Base-by-base conservation (phyloP, 2,113 vertebrate species). In the Lucifuga dentata region DNA sequence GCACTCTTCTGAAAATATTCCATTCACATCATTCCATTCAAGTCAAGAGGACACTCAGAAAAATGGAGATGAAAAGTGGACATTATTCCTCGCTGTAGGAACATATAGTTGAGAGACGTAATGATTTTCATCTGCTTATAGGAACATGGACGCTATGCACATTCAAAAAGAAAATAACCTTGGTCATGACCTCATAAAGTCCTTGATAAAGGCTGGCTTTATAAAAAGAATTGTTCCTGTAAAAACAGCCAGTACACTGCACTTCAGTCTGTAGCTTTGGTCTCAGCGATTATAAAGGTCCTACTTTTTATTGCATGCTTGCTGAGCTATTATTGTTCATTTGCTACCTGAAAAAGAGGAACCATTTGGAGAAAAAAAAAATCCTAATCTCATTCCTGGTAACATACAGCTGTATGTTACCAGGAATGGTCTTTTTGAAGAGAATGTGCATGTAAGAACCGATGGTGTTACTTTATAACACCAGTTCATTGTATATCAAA, bases 111-210 rank as follows among this genome's bases (percentile, higher is more conserved):
- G 12, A 41, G 8, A 49, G 26, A 35, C 8, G 40, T 24, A 48
- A 48, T 48, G 5, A 49, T 13, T 33, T 44, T 38, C 5, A 19
- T 29, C 3, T 1, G 9, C 11, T 35, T 41, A 16, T 13, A 13
- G 8, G 12, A 16, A 35, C 29, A 29, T 32, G 3, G 2, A 16
- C 19, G 45, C 29, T 21, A 24, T 52, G 11, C 5, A 57, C 13
- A 26, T 36, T 68, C 36, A 38, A n/a, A 40, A 24, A 46, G 19
- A 36, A 17, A 58, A 68, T 68, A 72, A 64, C 38, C 38, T 55
- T 8, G 6, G 38, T 24, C 29, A 15, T 44, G 15, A 55, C 19
- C 11, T 49, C 17, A 45, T 56, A 48, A 61, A 70, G 11, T 21
- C 10, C 23, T 43, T 6, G 12, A 9, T 9, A n/a, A 21, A 20